Conservation (phyloP, 2,113 vertebrate species). For the Sorex fumeus region DNA sequence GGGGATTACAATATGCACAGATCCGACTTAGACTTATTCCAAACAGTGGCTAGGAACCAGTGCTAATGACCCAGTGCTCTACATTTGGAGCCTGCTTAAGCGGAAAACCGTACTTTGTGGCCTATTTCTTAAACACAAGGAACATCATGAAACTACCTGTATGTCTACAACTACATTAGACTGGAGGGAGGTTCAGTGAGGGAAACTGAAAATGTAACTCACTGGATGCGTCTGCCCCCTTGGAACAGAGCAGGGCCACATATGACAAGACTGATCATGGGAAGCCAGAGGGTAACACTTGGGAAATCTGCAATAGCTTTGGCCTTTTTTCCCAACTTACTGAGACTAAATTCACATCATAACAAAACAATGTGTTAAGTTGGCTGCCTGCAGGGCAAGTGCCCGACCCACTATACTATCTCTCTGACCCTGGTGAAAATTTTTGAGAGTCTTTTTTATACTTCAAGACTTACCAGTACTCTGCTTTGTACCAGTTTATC, state of each 20-base stretch:
- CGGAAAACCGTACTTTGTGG: background rate
- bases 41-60: background rate
- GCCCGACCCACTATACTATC: too few species aligned
- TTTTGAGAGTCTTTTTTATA: too few species aligned
- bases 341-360: background rate
- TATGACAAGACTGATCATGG: background rate
- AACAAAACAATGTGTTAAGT: background rate
- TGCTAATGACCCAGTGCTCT: too few species aligned
- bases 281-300: background rate
- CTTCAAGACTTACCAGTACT: background rate
- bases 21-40: too few species aligned
- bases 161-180: background rate
- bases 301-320: background rate
- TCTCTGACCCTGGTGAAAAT: too few species aligned
- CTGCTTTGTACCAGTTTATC: background rate
- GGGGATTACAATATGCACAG: background rate
- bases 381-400: too few species aligned
- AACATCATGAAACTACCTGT: slow-evolving; percentile 16
- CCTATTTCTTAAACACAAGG: slow-evolving; percentile 16
- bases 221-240: background rate
- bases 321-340: background rate
- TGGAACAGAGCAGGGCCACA: slow-evolving; percentile 11
- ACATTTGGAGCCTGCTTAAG: background rate
- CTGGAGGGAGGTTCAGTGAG: background rate
- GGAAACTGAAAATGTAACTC: background rate